These are phyloP conservation scores for Notiomystis cincta DNA, from an alignment of 2,113 vertebrate species.

Conservation along the genomic window DNA sequence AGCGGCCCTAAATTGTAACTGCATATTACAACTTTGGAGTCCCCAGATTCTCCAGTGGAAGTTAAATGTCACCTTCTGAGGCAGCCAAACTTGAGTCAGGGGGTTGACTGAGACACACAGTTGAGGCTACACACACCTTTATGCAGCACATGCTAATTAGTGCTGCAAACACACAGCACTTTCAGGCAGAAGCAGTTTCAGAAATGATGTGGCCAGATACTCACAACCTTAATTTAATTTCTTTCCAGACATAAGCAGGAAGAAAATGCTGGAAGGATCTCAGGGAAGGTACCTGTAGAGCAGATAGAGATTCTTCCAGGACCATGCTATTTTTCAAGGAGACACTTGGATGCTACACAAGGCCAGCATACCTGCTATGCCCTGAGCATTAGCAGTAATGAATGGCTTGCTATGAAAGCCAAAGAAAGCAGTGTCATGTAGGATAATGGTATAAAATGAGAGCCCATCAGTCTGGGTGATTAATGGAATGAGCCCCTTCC, in stretches of 20 bases:
- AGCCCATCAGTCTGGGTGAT: not conserved
- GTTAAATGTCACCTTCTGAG: not conserved
- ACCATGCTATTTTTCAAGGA: not conserved
- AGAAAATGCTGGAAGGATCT: not conserved
- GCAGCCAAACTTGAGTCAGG: not conserved
- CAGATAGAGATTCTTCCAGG: not conserved
- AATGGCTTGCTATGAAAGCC: not conserved
- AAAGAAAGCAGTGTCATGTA: not conserved
- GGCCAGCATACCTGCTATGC: not conserved
- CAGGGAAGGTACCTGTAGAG: not conserved
- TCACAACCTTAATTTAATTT: not conserved
- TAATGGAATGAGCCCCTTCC: not conserved
- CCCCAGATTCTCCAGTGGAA: not conserved
- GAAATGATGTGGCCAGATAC: not conserved
- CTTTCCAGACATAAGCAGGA: not conserved
- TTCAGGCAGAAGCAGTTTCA: not conserved
- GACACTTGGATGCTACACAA: not conserved
- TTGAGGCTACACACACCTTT: not conserved
- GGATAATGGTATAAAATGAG: not conserved
- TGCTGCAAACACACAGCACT: not conserved
- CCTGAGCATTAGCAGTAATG: not conserved
- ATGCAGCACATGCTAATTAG: not conserved
- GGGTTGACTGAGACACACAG: not conserved
- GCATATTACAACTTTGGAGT: not conserved
- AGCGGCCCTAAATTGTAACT: not conserved